A percentile compares a stretch with the other conserved stretches of the same genome.
Conservation (phyloP, 2,113 vertebrate species). For the Centropristis striata region DNA sequence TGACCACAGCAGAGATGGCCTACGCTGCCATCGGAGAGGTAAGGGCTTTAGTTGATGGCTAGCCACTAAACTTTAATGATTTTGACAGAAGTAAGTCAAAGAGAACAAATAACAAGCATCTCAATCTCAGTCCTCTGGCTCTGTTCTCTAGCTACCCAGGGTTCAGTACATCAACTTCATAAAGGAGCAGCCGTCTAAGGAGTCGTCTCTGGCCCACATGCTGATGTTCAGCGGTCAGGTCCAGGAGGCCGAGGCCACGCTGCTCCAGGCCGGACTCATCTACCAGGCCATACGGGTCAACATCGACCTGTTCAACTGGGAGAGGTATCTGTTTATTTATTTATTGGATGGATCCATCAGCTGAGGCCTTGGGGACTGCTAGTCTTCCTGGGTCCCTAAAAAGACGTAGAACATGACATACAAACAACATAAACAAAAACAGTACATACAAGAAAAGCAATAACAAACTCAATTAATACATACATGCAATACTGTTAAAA, state of each 20-base stretch:
- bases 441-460: too few relatives aligned
- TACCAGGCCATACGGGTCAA: constrained; percentile 96
- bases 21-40: constrained; percentile 95
- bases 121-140: too few relatives aligned
- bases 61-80: background rate
- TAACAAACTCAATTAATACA: too few relatives aligned
- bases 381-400: too few relatives aligned
- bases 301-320: constrained; percentile 96
- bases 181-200: constrained; percentile 93
- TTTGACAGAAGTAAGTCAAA: background rate
- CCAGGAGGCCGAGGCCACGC: constrained; percentile 91
- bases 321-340: too few relatives aligned
- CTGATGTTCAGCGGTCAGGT: constrained; percentile 93
- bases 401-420: too few relatives aligned
- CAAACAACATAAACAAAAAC: too few relatives aligned
- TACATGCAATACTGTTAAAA: too few relatives aligned
- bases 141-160: constrained; percentile 90
- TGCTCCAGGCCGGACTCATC: constrained; percentile 92
- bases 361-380: too few relatives aligned
- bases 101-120: background rate
- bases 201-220: constrained; percentile 92
- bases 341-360: too few relatives aligned
- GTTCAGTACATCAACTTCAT: constrained; percentile 95
- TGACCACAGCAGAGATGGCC: constrained; percentile 93
- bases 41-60: constrained; percentile 45